Evolutionary conservation across 2,113 vertebrate genomes (phyloP), one percentile per base, ranked within the genome.

Genomic region (Ia io): DNA sequence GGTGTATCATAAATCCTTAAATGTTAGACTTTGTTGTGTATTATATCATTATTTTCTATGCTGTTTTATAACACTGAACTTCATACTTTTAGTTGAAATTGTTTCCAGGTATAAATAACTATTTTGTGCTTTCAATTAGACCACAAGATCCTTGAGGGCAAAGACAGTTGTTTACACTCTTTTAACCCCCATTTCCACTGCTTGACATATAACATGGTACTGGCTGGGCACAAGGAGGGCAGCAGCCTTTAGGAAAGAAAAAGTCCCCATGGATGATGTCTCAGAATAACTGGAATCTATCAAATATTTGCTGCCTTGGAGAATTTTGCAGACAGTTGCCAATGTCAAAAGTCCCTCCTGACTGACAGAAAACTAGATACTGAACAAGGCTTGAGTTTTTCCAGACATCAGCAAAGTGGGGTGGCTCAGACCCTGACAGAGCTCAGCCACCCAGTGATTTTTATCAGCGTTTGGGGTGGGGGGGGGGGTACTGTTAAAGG

Each of bases 221-320:
- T 17, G 47, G 56, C 49, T 2, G 20, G 74, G 47, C 17, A 51
- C 3, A 22, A 14, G 59, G n/a, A 91, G 69, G 63, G 70, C 70
- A 91, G 47, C 6, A 91, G 56, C 5, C 13, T 90, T 63, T 32
- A 96, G 53, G 63, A 90, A 70, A 80, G 42, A 22, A 73, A 93
- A 97, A 91, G 74, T 94, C 51, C 95, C 96, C 94, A 77, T 85
- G 97, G 98, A 93, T 93, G 88, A 93, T 97, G 92, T 92, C 93
- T 98, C 91, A 92, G 97, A 96, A 98, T 96, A 94, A 98, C 95
- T 93, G 91, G 94, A 97, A 97, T 69, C 93, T 95, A 70, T 74
- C 88, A 96, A 96, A 79, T n/a, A 95, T 87, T 91, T 97, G 93
- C 56, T 93, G 82, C 95, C 93, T 97, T 76, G 51, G 95, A 90